Base-by-base conservation (phyloP, 1,140 invertebrate species). In the Drosophila jambulina region DNA sequence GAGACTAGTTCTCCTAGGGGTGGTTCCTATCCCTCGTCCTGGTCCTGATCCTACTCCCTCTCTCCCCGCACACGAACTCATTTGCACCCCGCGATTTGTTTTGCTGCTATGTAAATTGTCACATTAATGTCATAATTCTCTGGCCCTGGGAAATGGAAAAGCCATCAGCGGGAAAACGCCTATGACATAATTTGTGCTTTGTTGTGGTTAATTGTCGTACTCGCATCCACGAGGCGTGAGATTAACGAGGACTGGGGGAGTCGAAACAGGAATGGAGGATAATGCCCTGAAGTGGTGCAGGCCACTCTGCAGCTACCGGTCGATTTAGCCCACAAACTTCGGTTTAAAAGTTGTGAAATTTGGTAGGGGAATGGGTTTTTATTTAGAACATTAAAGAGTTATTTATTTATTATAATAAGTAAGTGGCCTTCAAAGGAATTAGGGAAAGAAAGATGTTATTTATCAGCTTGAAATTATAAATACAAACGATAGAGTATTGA, bases 101-200 rank as follows among this genome's bases (percentile, higher is more conserved):
- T 71, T 48, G 57, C 76, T 25, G 57, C 74, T 78, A 85, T 88
- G 84, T 88, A 88, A 88, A 88, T 88, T 90, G 85, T 88, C 85
- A 90, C 85, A 90, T 88, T 88, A 81, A 85, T 90, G 80, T 88
- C 84, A 88, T 85, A 88, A 90, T 88, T 88, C 63, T 71, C 59
- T 56, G 60, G 80, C 38, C 74, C 43, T 74, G 63, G 69, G 67
- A 88, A 85, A 85, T 85, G 64, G 71, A 79, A 83, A 87, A 87
- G 63, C 74, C 84, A 88, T 83, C 69, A 83, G 69, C 77, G 65
- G 43, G 64, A 80, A 84, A 84, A 86, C 80, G 65, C 69, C 68
- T 70, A 88, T 87, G 80, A 84, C 84, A 87, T 87, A 84, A 87
- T 87, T 87, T 88, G 72, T 59, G 80, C 81, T 80, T 87, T 88